These are phyloP conservation scores for Deilephila elpenor DNA, from an alignment of 2,888 invertebrate genomes.

Conservation along the genomic window DNA sequence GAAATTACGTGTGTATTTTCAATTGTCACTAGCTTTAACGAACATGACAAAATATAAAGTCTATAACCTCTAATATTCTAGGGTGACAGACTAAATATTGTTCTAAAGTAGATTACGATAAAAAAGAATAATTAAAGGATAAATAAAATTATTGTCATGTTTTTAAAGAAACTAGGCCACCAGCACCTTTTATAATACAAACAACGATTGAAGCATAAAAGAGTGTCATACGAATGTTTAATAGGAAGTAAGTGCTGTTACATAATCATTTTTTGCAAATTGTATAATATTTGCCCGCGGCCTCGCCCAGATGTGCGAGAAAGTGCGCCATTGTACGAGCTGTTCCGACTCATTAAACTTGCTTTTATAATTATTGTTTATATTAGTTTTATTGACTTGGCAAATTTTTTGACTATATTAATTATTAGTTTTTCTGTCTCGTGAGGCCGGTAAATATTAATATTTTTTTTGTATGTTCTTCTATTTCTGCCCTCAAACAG, in stretches of 20 bases:
- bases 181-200: neutral
- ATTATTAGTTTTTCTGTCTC: neutral
- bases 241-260: constrained; percentile 20
- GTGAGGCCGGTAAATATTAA: neutral
- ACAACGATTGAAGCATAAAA: neutral
- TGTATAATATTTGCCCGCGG: constrained; percentile 19
- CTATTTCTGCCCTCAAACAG: too few relatives aligned
- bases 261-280: constrained; percentile 12
- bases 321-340: constrained; percentile 16
- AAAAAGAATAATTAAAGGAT: too few relatives aligned
- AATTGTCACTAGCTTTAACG: too few relatives aligned
- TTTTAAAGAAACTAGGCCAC: neutral
- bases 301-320: constrained; percentile 19
- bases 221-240: constrained; percentile 17
- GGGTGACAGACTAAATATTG: too few relatives aligned
- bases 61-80: too few relatives aligned
- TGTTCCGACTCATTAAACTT: constrained; percentile 14
- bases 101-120: too few relatives aligned
- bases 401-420: too few relatives aligned
- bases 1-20: too few relatives aligned
- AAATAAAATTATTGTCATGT: neutral
- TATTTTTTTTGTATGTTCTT: neutral
- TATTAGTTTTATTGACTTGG: neutral
- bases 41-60: too few relatives aligned
- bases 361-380: neutral